Evolutionary conservation across 2,113 vertebrate genomes (phyloP).

Genomic region (Gobio gobio): DNA sequence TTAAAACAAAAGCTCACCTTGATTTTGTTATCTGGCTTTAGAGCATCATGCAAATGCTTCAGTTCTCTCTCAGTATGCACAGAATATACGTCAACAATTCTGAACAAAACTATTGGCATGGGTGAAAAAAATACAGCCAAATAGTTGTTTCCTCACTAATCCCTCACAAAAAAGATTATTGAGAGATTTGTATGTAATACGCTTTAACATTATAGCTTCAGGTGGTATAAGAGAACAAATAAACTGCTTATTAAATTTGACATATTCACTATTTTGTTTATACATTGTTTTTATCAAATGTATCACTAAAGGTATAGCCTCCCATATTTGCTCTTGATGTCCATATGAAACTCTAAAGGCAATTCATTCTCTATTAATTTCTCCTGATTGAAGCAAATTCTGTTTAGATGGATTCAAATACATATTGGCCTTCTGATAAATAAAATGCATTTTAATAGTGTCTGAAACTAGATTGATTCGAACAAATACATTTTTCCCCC

Average conservation of each 20-base stretch:
- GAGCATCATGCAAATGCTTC: background rate
- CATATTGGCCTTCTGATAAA: background rate
- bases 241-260: background rate
- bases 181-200: background rate
- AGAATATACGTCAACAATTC: background rate
- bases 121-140: background rate
- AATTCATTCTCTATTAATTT: background rate
- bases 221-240: background rate
- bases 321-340: background rate
- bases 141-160: background rate
- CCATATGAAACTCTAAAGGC: background rate
- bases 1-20: background rate
- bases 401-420: slow-evolving; percentile 29
- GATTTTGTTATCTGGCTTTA: background rate
- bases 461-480: no score
- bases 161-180: background rate
- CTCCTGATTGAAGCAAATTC: background rate
- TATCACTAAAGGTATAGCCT: background rate
- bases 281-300: background rate
- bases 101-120: background rate
- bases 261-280: background rate
- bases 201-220: background rate
- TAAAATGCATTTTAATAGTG: background rate
- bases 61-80: background rate
- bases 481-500: no score